phyloP scores from a whole-genome alignment of 2,797 vertebrate genomes.

The Apodemus agrarius region DNA sequence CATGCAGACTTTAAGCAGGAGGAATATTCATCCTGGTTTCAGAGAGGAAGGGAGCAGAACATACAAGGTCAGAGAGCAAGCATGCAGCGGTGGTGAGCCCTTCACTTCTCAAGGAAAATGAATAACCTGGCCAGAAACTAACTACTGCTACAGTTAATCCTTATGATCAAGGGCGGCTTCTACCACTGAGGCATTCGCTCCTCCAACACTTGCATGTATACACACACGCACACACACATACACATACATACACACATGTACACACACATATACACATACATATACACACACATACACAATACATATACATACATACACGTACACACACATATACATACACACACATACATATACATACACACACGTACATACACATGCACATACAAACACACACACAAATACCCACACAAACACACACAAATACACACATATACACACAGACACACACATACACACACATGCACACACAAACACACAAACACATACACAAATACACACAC shows the following conservation, averaged over 20 bases:
- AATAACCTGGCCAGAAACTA: constrained; percentile 64
- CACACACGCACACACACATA: not conserved
- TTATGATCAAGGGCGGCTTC: constrained; percentile 21
- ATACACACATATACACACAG: not conserved
- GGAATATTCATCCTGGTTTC: not conserved
- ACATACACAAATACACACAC: not conserved
- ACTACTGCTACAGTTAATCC: constrained; percentile 48
- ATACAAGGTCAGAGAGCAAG: constrained; percentile 66
- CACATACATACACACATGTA: accelerated
- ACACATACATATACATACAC: not conserved
- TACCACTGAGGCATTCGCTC: not conserved
- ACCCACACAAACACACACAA: not conserved
- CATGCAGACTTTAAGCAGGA: not conserved
- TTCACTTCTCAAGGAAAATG: constrained; percentile 71
- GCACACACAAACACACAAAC: not conserved
- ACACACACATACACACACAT: not conserved
- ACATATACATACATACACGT: not conserved
- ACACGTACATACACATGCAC: not conserved
- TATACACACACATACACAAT: not conserved
- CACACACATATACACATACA: not conserved
- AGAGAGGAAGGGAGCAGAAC: constrained; percentile 47
- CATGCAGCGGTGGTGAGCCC: constrained; percentile 57
- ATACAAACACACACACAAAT: not conserved
- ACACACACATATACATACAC: too few relatives aligned
- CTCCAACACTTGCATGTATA: not conserved